Percentiles rank a stretch among this genome's conserved stretches.
Evolutionary conservation across 2,113 vertebrate species (phyloP).

Genomic region (Gobiocypris rarus): DNA sequence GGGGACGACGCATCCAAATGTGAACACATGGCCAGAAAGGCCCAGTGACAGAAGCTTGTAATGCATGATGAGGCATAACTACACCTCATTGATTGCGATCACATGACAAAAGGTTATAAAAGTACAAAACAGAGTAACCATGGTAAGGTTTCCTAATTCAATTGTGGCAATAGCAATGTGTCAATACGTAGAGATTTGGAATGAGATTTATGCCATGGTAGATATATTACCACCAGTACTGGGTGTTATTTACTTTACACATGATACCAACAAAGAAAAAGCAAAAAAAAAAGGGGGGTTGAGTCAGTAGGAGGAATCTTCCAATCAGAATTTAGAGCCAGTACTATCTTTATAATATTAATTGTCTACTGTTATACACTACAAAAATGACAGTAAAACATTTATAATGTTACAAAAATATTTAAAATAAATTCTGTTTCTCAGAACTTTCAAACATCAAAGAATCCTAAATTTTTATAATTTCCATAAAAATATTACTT

Average conservation of each 20-base stretch:
- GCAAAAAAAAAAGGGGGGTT: not conserved
- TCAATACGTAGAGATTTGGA: not conserved
- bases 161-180: not conserved
- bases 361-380: too few relatives aligned
- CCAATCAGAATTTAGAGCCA: not conserved
- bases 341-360: too few relatives aligned
- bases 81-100: not conserved
- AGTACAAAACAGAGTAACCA: not conserved
- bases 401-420: too few relatives aligned
- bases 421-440: too few relatives aligned
- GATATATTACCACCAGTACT: not conserved
- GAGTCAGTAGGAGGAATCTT: not conserved
- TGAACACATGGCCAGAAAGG: slow-evolving; percentile 1
- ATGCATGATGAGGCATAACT: not conserved
- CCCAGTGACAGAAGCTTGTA: not conserved
- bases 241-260: too few relatives aligned
- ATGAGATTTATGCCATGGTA: not conserved
- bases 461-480: too few relatives aligned
- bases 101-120: not conserved
- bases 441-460: too few relatives aligned
- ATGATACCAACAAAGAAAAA: too few relatives aligned
- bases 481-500: too few relatives aligned
- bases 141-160: not conserved
- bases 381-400: too few relatives aligned
- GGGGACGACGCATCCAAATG: not conserved